Evolutionary conservation across 2,113 vertebrate species (phyloP), one percentile per base, ranked within the genome.

Genomic region (Fukomys damarensis): DNA sequence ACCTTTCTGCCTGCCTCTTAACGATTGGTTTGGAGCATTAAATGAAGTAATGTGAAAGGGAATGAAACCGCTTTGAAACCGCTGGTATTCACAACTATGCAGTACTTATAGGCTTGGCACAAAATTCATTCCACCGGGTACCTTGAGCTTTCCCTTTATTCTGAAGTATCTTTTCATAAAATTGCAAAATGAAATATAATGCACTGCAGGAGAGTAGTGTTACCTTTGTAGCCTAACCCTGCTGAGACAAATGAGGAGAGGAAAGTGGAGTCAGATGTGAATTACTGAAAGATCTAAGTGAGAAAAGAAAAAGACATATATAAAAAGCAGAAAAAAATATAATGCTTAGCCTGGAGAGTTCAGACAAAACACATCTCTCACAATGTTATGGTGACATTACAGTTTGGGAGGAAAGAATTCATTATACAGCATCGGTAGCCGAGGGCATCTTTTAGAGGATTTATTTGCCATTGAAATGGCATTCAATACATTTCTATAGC

Each of bases 151-250:
- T 92, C 61, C 8, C 14, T 77, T n/a, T 74, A 84, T 61, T 93
- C 16, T 35, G 26, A 77, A 35, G 5, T 80, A 32, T 38, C 30
- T 94, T 94, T 93, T 83, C 10, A 87, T 86, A 77, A 46, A 85
- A 84, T 96, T 85, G 84, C n/a, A 86, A 86, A 93, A 93, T 89
- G 63, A 96, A 94, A 95, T 89, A 93, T 65, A 93, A 41, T 56
- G 38, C 56, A 87, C 32, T 65, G 24, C 9, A 68, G 41, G 52
- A 81, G 92, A 24, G 24, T 94, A 83, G 85, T 68, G n/a, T 58
- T 89, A 84, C 32, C 10, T 68, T 76, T 86, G 61, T 90, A 95
- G 32, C 20, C 58, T 83, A 81, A 87, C 26, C 83, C 43, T 70
- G 80, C 61, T 92, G 86, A 85, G 52, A 91, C 7, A 68, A 89